These are phyloP conservation scores for Torymus tubicola DNA, from an alignment of 2,888 invertebrate species.

Conservation along the genomic window DNA sequence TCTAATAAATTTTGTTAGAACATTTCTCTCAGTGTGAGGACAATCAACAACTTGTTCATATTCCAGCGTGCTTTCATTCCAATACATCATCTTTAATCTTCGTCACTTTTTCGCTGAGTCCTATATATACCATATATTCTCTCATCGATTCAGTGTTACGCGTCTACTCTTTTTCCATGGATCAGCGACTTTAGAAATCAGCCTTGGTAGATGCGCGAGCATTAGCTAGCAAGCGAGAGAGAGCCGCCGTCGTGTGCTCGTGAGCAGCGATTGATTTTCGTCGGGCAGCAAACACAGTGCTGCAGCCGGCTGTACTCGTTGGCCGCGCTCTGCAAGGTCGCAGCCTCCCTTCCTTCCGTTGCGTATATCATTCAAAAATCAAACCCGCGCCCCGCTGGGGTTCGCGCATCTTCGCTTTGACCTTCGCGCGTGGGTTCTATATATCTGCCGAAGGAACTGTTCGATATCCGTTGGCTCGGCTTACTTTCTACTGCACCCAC, in stretches of 20 bases:
- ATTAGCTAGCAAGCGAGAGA: constrained; percentile 1
- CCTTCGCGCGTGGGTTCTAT: constrained; percentile 14
- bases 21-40: no score
- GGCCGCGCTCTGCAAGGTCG: constrained; percentile 32
- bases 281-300: constrained; percentile 1
- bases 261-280: constrained; percentile 53
- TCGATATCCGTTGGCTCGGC: no score
- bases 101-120: background rate
- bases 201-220: constrained; percentile 3
- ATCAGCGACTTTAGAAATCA: constrained; percentile 37
- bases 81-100: constrained; percentile 12
- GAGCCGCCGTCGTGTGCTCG: background rate
- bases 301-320: background rate
- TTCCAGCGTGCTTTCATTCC: no score
- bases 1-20: no score
- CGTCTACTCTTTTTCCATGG: constrained; percentile 24
- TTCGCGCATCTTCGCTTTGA: background rate
- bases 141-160: background rate
- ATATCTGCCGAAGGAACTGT: no score
- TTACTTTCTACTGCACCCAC: no score
- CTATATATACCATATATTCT: background rate
- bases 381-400: background rate
- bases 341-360: constrained; percentile 27
- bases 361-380: constrained; percentile 23
- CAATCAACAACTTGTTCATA: no score